phyloP scores from a whole-genome alignment of 1,140 invertebrate genomes.

The Amyelois transitella region DNA sequence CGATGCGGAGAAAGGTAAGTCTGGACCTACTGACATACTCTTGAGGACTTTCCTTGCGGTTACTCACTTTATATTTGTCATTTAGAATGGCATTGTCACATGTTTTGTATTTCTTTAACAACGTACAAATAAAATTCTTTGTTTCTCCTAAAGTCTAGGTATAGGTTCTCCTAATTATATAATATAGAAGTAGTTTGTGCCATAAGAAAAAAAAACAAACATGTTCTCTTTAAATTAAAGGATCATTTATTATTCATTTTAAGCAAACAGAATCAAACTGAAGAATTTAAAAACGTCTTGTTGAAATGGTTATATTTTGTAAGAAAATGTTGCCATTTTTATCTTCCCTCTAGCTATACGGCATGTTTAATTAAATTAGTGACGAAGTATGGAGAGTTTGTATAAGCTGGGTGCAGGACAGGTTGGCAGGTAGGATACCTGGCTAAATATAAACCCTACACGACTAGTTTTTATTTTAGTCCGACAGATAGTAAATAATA shows the following conservation, averaged over 20 bases:
- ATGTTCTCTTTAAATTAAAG: too few species aligned
- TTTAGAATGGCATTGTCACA: conserved; percentile 7
- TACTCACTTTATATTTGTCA: conserved; percentile 24
- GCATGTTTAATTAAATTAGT: conserved; percentile 12
- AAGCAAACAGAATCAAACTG: too few species aligned
- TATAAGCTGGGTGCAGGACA: conserved; percentile 16
- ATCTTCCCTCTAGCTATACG: not conserved
- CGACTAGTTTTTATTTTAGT: not conserved
- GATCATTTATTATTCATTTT: too few species aligned
- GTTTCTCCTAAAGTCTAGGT: too few species aligned
- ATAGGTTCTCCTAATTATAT: too few species aligned
- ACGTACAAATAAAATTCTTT: too few species aligned
- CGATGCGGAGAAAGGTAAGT: conserved; percentile 54
- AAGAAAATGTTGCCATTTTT: not conserved
- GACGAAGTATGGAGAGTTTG: conserved; percentile 4
- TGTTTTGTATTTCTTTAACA: not conserved
- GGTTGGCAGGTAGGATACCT: conserved; percentile 21
- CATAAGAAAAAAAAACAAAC: too few species aligned
- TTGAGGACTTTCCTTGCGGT: conserved; percentile 50
- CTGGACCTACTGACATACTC: conserved; percentile 53
- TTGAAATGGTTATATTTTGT: not conserved
- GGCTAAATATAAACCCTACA: conserved; percentile 20
- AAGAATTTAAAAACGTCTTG: too few species aligned
- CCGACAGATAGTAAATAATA: not conserved
- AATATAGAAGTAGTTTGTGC: too few species aligned